Percentiles rank a stretch among this genome's conserved stretches.
These are phyloP conservation scores for Cynocephalus volans DNA, from an alignment of 2,113 vertebrate species.

Conservation along the genomic window DNA sequence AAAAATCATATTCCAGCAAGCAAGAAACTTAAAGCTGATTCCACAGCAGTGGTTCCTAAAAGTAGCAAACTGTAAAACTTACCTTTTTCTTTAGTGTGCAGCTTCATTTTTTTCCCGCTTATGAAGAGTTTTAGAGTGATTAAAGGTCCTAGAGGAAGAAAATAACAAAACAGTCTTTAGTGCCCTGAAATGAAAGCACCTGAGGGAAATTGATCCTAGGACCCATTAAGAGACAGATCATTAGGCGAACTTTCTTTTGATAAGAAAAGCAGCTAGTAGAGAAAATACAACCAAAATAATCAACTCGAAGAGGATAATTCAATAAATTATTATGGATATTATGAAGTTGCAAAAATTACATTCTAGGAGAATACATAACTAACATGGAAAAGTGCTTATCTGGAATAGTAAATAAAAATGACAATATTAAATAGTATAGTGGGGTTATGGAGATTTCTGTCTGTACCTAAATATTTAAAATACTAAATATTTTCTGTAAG, in stretches of 20 bases:
- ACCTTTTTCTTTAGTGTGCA: neutral
- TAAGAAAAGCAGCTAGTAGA: neutral
- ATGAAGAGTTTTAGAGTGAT: neutral
- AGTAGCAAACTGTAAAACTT: neutral
- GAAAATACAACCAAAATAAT: neutral
- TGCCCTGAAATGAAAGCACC: neutral
- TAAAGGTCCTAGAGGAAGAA: neutral
- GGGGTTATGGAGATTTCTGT: neutral
- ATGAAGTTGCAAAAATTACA: neutral
- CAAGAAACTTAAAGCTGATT: neutral
- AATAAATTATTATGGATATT: neutral
- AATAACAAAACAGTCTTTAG: neutral
- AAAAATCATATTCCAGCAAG: neutral
- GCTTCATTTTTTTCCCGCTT: neutral
- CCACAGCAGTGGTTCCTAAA: neutral
- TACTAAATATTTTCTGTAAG: conserved; percentile 22
- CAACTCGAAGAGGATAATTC: neutral
- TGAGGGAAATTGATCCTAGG: neutral
- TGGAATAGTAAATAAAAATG: conserved; percentile 1
- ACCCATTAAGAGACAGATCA: neutral
- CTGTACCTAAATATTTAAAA: too few species aligned
- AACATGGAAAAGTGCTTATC: neutral
- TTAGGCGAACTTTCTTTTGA: neutral
- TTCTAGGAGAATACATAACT: neutral
- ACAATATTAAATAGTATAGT: neutral